A percentile compares a stretch with the other conserved stretches of the same genome.
Conservation (phyloP, 2,113 vertebrate genomes). For the Petromus typicus region DNA sequence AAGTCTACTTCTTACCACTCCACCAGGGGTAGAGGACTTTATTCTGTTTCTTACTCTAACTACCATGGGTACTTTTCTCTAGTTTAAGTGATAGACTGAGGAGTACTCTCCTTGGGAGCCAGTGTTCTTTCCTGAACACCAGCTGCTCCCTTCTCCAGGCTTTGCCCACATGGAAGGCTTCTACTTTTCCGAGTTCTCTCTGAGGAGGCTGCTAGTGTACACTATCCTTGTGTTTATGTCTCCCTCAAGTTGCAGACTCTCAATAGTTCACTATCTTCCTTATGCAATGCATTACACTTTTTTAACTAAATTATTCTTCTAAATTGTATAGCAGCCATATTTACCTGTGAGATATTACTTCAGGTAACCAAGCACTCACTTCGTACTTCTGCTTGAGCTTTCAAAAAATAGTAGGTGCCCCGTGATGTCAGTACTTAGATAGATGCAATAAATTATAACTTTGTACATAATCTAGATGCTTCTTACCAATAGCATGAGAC, state of each 20-base stretch:
- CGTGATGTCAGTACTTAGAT: neutral
- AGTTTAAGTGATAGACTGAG: neutral
- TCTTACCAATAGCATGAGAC: neutral
- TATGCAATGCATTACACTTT: neutral
- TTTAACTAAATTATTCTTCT: neutral
- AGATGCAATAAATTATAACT: neutral
- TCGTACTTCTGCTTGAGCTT: neutral
- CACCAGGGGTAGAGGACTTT: rapidly evolving
- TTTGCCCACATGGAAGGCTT: rapidly evolving
- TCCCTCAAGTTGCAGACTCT: neutral
- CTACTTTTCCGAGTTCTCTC: neutral
- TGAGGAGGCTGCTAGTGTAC: neutral
- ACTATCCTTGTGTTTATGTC: neutral
- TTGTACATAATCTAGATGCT: neutral
- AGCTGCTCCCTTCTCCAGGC: neutral
- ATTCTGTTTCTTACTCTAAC: neutral
- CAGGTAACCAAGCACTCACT: neutral
- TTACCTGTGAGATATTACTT: neutral
- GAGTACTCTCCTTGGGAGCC: no score
- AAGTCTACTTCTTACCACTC: neutral
- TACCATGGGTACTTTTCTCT: neutral
- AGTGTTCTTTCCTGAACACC: neutral
- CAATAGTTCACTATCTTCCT: neutral
- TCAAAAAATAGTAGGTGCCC: neutral
- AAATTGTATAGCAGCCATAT: neutral